Base-by-base conservation (phyloP, 1,140 invertebrate species). In the Cydia splendana region DNA sequence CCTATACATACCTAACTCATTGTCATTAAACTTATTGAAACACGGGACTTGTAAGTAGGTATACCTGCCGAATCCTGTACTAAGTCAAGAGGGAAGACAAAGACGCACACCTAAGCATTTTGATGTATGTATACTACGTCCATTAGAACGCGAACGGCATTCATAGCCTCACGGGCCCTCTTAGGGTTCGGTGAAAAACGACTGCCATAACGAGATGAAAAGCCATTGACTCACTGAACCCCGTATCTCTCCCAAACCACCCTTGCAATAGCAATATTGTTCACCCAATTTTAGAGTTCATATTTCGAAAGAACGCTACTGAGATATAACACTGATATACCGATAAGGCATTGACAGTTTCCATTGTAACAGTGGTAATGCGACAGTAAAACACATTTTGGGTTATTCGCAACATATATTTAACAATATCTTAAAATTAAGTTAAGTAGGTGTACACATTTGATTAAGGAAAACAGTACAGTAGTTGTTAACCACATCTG, bases 171-270 rank as follows among this genome's bases (percentile, higher is more conserved):
- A 24, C 20, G 57, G 53, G 53, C 57, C 57, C 20, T 24, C 20
- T 62, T 24, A 62, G 57, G 57, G 57, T 4, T 62, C 57, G 57
- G 57, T 62, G 57, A 62, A 62, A 62, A 62, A 62, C 57, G 57
- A 62, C 57, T 20, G 57, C 57, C 57, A 62, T 62, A 24, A 62
- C 57, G 57, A 62, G 57, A 62, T 62, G 57, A 62, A 62, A 24
- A 24, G 57, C 57, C 7, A 62, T 24, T 24, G 57, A 24, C 18
- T 24, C 2, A 1, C 20, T 24, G 57, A 62, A 24, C 6, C 20
- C 15, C 57, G 20, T 24, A 62, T 62, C 15, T 62, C 9, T 24
- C 57, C 20, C 20, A 24, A 62, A 62, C 20, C 2, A 12, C 18
- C 18, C 9, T 24, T 24, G 9, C 20, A 10, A 62, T 24, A 62